Percentiles rank a stretch among this genome's conserved stretches.
Evolutionary conservation across 1,140 invertebrate species (phyloP).

Genomic region (Nylanderia fulva): DNA sequence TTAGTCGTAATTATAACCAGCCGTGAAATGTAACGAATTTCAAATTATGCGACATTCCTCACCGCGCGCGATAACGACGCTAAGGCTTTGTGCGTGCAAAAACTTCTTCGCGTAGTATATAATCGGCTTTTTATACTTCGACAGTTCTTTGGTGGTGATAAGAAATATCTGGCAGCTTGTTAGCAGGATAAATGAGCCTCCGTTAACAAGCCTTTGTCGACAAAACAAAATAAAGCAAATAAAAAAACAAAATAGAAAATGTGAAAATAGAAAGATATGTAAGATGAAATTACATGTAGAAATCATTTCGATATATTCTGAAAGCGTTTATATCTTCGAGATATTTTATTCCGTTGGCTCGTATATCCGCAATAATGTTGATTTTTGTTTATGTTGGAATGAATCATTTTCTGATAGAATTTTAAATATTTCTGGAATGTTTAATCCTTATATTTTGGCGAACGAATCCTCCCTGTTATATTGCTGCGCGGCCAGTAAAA

Average conservation of each 20-base stretch:
- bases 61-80: not conserved
- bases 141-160: not conserved
- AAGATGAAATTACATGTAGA: not conserved
- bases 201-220: not conserved
- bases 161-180: not conserved
- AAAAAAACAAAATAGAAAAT: not conserved
- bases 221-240: no score
- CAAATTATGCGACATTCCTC: conserved; percentile 39
- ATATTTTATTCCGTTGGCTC: conserved; percentile 12
- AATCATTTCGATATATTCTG: not conserved
- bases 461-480: conserved; percentile 19
- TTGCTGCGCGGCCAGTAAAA: conserved; percentile 74
- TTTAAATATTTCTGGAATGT: conserved; percentile 27
- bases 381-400: no score
- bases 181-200: not conserved
- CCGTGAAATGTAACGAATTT: conserved; percentile 44
- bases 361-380: conserved; percentile 8
- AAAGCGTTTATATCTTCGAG: not conserved
- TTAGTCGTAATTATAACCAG: conserved; percentile 42
- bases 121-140: not conserved
- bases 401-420: conserved; percentile 2
- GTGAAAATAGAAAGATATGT: not conserved
- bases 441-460: conserved; percentile 26
- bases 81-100: not conserved
- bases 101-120: not conserved